Conservation (phyloP, 2,797 vertebrate species). For the Agapornis canus region DNA sequence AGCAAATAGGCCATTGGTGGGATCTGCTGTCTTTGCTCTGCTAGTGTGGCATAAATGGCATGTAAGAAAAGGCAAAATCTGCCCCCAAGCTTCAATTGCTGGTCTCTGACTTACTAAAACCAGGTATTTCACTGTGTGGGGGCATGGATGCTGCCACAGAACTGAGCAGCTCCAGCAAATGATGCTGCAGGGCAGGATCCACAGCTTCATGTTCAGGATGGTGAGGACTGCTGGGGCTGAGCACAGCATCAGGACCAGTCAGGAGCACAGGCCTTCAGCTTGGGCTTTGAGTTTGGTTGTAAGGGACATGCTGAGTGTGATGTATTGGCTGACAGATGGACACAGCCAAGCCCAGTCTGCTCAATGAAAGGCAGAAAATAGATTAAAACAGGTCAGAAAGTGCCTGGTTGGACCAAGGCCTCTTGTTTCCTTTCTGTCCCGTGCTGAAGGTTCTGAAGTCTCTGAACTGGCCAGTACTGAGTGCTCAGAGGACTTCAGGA, state of each 20-base stretch:
- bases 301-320: background rate
- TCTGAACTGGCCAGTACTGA: background rate
- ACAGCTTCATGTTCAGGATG: background rate
- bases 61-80: background rate
- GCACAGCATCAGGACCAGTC: background rate
- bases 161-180: background rate
- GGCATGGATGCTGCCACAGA: background rate
- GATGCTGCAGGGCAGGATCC: background rate
- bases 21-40: background rate
- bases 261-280: background rate
- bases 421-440: background rate
- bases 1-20: background rate
- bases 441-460: background rate
- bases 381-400: background rate
- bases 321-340: background rate
- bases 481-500: background rate
- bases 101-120: background rate
- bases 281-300: background rate
- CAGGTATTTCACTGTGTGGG: background rate
- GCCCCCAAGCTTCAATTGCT: background rate
- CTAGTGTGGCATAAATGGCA: background rate
- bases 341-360: background rate
- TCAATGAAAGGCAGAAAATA: background rate
- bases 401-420: background rate
- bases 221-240: background rate